phyloP scores from a whole-genome alignment of 2,888 invertebrate genomes.

The Pristionchus fissidentatus region DNA sequence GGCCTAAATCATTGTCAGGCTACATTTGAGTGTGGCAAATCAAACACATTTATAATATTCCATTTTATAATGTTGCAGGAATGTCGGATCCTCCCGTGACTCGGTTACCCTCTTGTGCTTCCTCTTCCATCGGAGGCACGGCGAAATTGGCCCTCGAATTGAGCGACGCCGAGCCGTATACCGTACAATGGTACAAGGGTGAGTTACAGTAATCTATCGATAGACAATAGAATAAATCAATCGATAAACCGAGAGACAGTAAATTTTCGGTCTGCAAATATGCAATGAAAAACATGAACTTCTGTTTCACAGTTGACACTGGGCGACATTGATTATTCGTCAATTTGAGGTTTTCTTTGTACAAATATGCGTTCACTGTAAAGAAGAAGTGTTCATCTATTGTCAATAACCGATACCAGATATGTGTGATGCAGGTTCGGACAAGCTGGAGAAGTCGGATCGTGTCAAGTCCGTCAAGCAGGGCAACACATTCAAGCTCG shows the following conservation, averaged over 20 bases:
- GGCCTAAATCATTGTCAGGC: too few relatives aligned
- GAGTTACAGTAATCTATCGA: not conserved
- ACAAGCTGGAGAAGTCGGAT: conserved; percentile 71
- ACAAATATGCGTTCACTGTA: not conserved
- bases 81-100: conserved; percentile 58
- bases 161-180: conserved; percentile 59
- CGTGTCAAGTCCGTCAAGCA: conserved; percentile 70
- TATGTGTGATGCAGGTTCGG: conserved; percentile 57
- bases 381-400: not conserved
- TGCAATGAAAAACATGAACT: too few relatives aligned
- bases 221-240: not conserved
- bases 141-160: conserved; percentile 65
- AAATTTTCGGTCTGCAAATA: too few relatives aligned
- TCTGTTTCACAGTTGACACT: too few relatives aligned
- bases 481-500: conserved; percentile 72
- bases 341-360: too few relatives aligned
- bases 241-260: not conserved
- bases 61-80: too few relatives aligned
- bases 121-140: conserved; percentile 57
- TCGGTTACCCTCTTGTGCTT: conserved; percentile 63
- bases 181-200: conserved; percentile 62
- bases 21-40: not conserved
- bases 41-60: not conserved
- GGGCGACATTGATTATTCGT: too few relatives aligned
- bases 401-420: not conserved